Base-by-base conservation (phyloP, 2,113 vertebrate genomes). In the Nymphicus hollandicus region DNA sequence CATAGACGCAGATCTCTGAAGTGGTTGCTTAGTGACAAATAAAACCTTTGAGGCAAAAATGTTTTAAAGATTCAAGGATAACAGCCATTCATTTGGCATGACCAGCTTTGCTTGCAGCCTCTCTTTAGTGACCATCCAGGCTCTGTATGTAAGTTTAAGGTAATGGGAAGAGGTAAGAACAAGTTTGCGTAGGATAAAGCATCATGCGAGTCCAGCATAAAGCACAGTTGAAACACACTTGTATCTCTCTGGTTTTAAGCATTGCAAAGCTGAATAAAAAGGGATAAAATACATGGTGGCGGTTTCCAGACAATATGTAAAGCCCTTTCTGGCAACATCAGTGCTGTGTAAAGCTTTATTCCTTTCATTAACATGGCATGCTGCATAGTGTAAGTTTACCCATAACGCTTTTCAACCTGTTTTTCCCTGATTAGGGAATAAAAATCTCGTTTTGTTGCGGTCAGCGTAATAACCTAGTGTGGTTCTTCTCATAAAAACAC, bases 381-480 rank as follows among this genome's bases (percentile, higher is more conserved):
- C 29, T 56, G 49, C 49, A 4, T 10, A 56, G 31, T 10, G 22
- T 18, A 70, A 52, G 23, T 66, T 89, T 87, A 77, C 41, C 25
- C 69, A 3, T 44, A 74, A 56, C 37, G n/a, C 9, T 90, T 86
- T 93, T 84, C 69, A 93, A 73, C 76, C 74, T 89, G 60, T 17
- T 95, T 95, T 91, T 22, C 37, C 76, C 14, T 20, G 31, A 65
- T 44, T 23, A 64, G 47, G 19, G 22, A n/a, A 78, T 35, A 68
- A 95, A 96, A 77, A 44, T 10, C 24, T 37, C 55, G 39, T 73
- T 89, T 93, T 93, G 63, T 92, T 89, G 46, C 61, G 78, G 77
- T 61, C 64, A 84, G 6, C 3, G 5, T 74, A 90, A 77, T 46
- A 87, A 79, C 7, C 41, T 43, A 28, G 35, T 86, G 86, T 79